Percentiles rank a stretch among this genome's conserved stretches.
phyloP scores from a whole-genome alignment of 2,113 vertebrate species.

The Hepsetus odoe region DNA sequence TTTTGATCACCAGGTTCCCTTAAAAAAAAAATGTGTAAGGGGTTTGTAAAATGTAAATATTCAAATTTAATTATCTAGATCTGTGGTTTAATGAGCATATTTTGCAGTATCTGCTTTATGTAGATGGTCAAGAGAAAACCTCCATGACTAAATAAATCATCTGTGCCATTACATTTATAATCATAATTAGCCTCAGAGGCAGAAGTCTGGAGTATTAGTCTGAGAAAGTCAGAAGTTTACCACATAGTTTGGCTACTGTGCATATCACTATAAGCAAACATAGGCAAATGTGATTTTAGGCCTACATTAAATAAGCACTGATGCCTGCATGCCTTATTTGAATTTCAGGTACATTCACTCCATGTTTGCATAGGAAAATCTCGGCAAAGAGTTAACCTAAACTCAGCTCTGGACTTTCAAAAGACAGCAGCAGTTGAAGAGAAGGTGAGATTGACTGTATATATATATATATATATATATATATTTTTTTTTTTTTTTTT shows the following conservation, averaged over 20 bases:
- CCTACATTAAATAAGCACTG: slow-evolving; percentile 40
- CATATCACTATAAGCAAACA: slow-evolving; percentile 64
- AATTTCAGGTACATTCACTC: slow-evolving; percentile 64
- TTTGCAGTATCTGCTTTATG: no score
- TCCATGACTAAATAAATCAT: no score
- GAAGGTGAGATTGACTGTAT: slow-evolving; percentile 44
- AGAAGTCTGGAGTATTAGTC: background rate
- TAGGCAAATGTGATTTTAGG: slow-evolving; percentile 61
- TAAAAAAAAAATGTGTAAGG: no score
- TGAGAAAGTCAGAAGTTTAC: slow-evolving; percentile 18
- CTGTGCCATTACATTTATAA: no score
- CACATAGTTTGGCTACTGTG: slow-evolving; percentile 8
- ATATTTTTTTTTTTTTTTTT: no score
- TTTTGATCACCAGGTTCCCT: no score
- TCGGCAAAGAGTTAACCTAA: slow-evolving; percentile 54
- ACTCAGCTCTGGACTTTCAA: slow-evolving; percentile 51
- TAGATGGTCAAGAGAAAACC: no score
- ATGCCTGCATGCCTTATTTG: slow-evolving; percentile 57
- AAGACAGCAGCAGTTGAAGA: slow-evolving; percentile 57
- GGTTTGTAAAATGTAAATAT: no score
- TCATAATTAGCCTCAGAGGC: background rate
- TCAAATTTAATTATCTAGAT: no score
- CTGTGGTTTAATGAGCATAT: no score
- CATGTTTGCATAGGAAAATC: slow-evolving; percentile 79
- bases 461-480: no score